phyloP scores from a whole-genome alignment of 2,888 invertebrate species.

The Bombylius major region DNA sequence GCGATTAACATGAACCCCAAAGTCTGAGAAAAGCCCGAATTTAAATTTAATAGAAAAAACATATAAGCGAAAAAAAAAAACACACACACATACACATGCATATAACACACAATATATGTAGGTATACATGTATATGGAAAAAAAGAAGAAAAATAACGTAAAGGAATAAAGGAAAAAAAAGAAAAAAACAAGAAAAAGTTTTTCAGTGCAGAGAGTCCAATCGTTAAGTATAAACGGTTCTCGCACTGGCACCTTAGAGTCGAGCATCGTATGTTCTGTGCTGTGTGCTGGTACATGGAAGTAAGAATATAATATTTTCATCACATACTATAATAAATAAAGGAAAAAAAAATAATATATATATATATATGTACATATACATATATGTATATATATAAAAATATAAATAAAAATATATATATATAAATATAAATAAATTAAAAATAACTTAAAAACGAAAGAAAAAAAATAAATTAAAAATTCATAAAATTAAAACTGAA shows the following conservation, averaged over 20 bases:
- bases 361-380: neutral
- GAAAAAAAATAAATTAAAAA: too few species aligned
- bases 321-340: neutral
- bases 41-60: too few species aligned
- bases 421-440: neutral
- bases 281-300: constrained; percentile 8
- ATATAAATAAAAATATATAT: neutral
- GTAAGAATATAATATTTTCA: constrained; percentile 5
- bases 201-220: constrained; percentile 9
- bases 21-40: too few species aligned
- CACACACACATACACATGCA: too few species aligned
- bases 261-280: constrained; percentile 11
- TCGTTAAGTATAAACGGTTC: constrained; percentile 10
- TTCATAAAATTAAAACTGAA: too few species aligned
- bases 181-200: neutral
- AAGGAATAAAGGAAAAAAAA: neutral
- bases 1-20: too few species aligned
- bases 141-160: neutral
- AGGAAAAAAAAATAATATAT: too few species aligned
- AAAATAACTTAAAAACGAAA: neutral
- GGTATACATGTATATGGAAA: neutral
- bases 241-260: constrained; percentile 9
- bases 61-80: too few species aligned
- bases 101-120: neutral
- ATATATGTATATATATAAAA: neutral